Conservation (phyloP, 2,888 invertebrate genomes). For the Phlogophora meticulosa region DNA sequence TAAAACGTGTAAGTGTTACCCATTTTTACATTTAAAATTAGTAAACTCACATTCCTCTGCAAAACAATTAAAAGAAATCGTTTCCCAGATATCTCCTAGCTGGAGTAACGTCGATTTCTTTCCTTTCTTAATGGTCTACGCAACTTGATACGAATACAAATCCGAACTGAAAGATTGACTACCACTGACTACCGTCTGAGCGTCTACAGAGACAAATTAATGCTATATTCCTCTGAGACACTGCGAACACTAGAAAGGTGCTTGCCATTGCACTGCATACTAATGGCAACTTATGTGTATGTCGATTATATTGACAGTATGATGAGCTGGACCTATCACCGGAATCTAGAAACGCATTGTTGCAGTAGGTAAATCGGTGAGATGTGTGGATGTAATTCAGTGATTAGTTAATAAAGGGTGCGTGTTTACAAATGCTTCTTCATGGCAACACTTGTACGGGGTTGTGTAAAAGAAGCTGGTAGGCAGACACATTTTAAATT, state of each 20-base stretch:
- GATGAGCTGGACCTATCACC: background rate
- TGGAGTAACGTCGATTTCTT: conserved; percentile 32
- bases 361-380: background rate
- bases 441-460: no score
- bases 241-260: conserved; percentile 53
- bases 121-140: conserved; percentile 4
- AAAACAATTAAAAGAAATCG: conserved; percentile 16
- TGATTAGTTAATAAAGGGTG: background rate
- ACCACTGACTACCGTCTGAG: conserved; percentile 33
- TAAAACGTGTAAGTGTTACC: no score
- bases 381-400: background rate
- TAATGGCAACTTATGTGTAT: conserved; percentile 31
- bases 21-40: no score
- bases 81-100: background rate
- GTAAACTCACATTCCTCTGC: no score
- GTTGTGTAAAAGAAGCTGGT: no score
- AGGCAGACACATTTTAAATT: no score
- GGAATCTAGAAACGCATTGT: background rate
- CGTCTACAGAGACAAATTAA: conserved; percentile 64
- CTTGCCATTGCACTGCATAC: conserved; percentile 39
- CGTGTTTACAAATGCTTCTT: no score
- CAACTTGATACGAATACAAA: conserved; percentile 37
- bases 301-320: conserved; percentile 38
- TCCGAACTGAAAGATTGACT: conserved; percentile 34
- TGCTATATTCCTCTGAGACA: conserved; percentile 62